phyloP scores from a whole-genome alignment of 2,113 vertebrate genomes.

The Gobius niger region DNA sequence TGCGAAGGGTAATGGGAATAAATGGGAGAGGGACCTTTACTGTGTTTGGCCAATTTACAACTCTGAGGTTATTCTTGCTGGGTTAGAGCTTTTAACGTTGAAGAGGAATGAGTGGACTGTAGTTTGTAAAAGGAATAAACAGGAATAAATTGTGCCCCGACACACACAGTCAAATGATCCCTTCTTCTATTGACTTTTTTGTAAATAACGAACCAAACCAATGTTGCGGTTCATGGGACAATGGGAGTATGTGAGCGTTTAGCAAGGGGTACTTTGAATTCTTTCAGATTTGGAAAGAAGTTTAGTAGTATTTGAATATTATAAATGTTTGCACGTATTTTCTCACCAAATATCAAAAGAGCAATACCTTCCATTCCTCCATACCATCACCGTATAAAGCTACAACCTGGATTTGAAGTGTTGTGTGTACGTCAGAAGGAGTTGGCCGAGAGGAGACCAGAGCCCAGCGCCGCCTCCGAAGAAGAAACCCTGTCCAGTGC shows the following conservation, averaged over 20 bases:
- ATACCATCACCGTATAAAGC: neutral
- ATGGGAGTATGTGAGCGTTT: too few relatives aligned
- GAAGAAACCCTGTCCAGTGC: slow-evolving; percentile 83
- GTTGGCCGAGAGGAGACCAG: slow-evolving; percentile 63
- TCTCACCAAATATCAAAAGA: neutral
- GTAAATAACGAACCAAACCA: too few relatives aligned
- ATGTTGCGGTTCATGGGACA: too few relatives aligned
- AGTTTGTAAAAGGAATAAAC: neutral
- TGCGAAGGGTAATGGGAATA: too few relatives aligned
- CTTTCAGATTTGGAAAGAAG: too few relatives aligned
- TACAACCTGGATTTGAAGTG: slow-evolving; percentile 14
- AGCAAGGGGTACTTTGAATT: too few relatives aligned
- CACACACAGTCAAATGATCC: too few relatives aligned
- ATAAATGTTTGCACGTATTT: neutral
- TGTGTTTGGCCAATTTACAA: neutral
- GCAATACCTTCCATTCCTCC: neutral
- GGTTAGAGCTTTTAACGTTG: neutral
- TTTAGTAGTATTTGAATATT: too few relatives aligned
- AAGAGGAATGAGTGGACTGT: neutral
- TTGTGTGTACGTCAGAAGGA: slow-evolving; percentile 70
- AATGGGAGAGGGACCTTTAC: neutral
- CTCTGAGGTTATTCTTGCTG: neutral
- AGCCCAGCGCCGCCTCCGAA: slow-evolving; percentile 67
- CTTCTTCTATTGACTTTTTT: too few relatives aligned
- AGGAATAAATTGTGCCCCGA: neutral